phyloP scores from a whole-genome alignment of 2,888 invertebrate species.

The Ashinkailepas kermadecensis region DNA sequence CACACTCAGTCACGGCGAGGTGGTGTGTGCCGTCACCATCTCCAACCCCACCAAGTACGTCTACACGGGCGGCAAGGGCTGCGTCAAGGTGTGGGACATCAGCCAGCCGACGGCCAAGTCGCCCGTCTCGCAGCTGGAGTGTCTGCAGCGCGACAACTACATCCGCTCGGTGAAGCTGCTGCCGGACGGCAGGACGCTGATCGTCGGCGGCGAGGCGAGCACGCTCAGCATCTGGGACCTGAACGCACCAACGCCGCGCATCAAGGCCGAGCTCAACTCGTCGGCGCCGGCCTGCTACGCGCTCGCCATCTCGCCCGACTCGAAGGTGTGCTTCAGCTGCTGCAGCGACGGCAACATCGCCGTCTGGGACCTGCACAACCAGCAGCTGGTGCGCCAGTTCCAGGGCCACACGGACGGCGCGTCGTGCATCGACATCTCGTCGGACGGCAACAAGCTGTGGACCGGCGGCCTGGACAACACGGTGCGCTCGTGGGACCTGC shows the following conservation, averaged over 20 bases:
- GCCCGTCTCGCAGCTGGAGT: conserved; percentile 80
- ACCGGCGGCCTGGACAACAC: conserved; percentile 55
- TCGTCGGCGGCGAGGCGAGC: conserved; percentile 94
- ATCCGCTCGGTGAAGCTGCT: conserved; percentile 91
- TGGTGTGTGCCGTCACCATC: conserved; percentile 94
- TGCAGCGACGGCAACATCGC: conserved; percentile 86
- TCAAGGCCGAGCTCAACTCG: conserved; percentile 87
- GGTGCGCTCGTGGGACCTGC: conserved; percentile 52
- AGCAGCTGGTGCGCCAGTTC: conserved; percentile 45
- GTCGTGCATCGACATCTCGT: conserved; percentile 52
- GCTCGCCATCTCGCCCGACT: conserved; percentile 91
- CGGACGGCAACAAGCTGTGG: conserved; percentile 51
- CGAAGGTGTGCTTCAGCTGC: conserved; percentile 85
- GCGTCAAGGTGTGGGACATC: conserved; percentile 94
- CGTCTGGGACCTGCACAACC: conserved; percentile 52
- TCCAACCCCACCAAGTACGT: conserved; percentile 80
- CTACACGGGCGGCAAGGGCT: conserved; percentile 96
- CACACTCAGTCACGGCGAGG: conserved; percentile 88
- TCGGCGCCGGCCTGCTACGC: conserved; percentile 95
- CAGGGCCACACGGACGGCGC: conserved; percentile 54
- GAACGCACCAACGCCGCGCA: conserved; percentile 77
- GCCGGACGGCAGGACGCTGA: conserved; percentile 85
- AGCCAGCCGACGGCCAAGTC: conserved; percentile 75
- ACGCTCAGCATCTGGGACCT: conserved; percentile 95
- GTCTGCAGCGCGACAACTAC: conserved; percentile 91